Evolutionary conservation across 2,797 vertebrate genomes (phyloP), one percentile per base, ranked within the genome.

Genomic region (Melanotaenia maccullochi): DNA sequence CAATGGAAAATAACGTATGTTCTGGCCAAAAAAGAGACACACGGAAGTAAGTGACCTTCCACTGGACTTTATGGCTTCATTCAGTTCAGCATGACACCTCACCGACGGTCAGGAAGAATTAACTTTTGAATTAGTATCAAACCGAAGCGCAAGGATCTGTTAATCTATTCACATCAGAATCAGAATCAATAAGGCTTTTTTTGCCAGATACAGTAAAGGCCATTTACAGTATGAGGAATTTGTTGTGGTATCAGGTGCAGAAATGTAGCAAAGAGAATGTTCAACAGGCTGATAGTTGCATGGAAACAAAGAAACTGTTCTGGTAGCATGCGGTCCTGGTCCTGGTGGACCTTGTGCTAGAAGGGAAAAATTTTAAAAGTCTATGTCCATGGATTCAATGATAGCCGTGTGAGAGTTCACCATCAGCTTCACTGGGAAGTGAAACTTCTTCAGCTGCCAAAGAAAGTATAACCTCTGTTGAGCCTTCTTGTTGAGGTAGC

Each of bases 101-200:
- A 73, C 60, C 60, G 72, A 71, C 80, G 87, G 87, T 89, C 87
- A 88, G 68, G 56, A 88, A 62, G 12, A 9, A 60, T 88, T 84
- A 88, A 69, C 73, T 82, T 85, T 82, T 80, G 75, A 85, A 82
- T 85, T 89, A 75, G 62, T 78, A 86, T 76, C 71, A 75, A 22
- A 61, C 74, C 28, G 54, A 70, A 66, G 54, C 74, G 78, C 64
- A 81, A 88, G 57, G 54, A 79, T 67, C 69, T 75, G 32, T 79
- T 66, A 75, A 78, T 54, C 54, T 68, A 47, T 77, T 81, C 77
- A 82, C 40, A 33, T 36, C 35, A 36, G 35, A 42, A 42, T 42
- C 40, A 42, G 40, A 16, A 16, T 42, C 16, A 42, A 13, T 33
- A 40, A 40, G 4, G 12, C 4, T 42, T 42, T 42, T 42, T 4